These are phyloP conservation scores for Odontomachus brunneus DNA, from an alignment of 1,140 invertebrate species.

Conservation along the genomic window DNA sequence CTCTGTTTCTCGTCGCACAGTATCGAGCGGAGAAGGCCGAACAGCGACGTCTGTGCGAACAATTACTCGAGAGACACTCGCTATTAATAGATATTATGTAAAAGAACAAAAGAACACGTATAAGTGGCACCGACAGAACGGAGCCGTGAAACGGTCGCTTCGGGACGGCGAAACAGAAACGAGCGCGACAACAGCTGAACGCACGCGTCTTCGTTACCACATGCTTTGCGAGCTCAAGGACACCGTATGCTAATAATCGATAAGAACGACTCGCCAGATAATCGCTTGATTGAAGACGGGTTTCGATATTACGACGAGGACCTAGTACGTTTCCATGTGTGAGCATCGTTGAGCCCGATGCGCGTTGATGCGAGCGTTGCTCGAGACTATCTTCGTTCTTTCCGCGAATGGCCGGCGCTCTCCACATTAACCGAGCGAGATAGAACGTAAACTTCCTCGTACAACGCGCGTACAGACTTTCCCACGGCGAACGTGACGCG, in stretches of 20 bases:
- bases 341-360: too few relatives aligned
- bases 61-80: conserved; percentile 6
- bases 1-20: neutral
- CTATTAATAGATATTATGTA: conserved; percentile 55
- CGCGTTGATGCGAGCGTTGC: neutral
- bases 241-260: conserved; percentile 23
- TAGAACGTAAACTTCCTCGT: neutral
- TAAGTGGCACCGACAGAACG: conserved; percentile 10
- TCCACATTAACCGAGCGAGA: neutral
- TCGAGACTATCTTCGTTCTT: neutral
- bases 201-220: neutral
- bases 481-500: neutral
- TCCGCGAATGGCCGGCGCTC: neutral
- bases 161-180: neutral
- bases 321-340: neutral
- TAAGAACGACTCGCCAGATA: conserved; percentile 3
- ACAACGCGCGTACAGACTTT: neutral
- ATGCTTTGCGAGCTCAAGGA: conserved; percentile 33
- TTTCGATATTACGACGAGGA: neutral
- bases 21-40: conserved; percentile 58
- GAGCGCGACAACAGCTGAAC: neutral
- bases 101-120: conserved; percentile 25
- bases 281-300: neutral
- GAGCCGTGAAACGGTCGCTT: neutral
- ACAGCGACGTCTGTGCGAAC: conserved; percentile 39